Conservation (phyloP, 2,888 invertebrate genomes). For the Philaethria dido region DNA sequence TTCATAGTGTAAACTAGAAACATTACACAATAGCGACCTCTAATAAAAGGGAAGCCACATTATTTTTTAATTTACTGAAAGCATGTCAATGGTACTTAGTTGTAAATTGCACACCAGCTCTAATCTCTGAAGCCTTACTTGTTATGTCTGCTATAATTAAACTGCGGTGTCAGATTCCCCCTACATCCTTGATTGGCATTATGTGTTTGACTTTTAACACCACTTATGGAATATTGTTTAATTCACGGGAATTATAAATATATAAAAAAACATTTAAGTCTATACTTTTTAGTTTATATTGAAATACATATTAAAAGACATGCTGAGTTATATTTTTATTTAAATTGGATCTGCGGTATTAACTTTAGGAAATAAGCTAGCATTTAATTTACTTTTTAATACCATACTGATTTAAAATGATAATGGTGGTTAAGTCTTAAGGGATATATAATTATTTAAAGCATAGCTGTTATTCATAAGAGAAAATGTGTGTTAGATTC, state of each 20-base stretch:
- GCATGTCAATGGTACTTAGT: constrained; percentile 31
- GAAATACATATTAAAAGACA: too few relatives aligned
- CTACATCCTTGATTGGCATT: constrained; percentile 18
- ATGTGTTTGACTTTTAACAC: constrained; percentile 16
- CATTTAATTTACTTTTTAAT: too few relatives aligned
- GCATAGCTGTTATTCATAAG: too few relatives aligned
- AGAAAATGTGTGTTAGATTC: too few relatives aligned
- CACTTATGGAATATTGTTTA: background rate
- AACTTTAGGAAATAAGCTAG: too few relatives aligned
- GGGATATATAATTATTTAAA: too few relatives aligned
- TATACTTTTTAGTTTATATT: too few relatives aligned
- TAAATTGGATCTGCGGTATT: too few relatives aligned
- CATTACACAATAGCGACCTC: background rate
- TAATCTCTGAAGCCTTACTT: constrained; percentile 40
- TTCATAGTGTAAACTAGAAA: background rate
- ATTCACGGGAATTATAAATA: background rate
- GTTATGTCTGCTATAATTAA: constrained; percentile 25
- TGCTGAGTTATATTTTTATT: too few relatives aligned
- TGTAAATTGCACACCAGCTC: constrained; percentile 32
- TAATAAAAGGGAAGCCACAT: constrained; percentile 26
- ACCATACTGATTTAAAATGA: too few relatives aligned
- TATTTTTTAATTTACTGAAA: constrained; percentile 26
- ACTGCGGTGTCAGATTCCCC: constrained; percentile 19
- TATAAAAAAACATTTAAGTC: background rate
- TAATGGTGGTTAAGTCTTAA: too few relatives aligned